Conservation (phyloP, 2,797 vertebrate genomes). For the Halcyon badia region DNA sequence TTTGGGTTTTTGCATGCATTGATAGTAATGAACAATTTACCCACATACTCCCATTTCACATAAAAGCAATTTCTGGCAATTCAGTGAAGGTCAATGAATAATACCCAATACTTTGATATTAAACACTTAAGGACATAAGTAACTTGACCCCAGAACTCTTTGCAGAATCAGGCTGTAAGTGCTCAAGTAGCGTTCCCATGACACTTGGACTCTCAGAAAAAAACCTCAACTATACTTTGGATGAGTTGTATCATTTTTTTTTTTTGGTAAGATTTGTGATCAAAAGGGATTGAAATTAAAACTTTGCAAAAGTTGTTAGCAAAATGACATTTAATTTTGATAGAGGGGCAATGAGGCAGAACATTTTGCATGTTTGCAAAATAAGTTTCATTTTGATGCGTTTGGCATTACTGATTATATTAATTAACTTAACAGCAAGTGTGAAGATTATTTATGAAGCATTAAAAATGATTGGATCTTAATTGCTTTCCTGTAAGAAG, state of each 20-base stretch:
- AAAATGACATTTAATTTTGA: slow-evolving; percentile 75
- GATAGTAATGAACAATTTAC: slow-evolving; percentile 28
- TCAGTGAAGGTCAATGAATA: slow-evolving; percentile 41
- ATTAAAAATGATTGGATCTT: slow-evolving; percentile 76
- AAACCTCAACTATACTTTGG: not conserved
- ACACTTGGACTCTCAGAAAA: not conserved
- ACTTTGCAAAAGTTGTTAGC: slow-evolving; percentile 66
- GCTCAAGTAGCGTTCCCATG: slow-evolving; percentile 2
- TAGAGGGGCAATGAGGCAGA: slow-evolving; percentile 70
- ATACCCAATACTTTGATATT: slow-evolving; percentile 38
- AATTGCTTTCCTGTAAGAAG: slow-evolving; percentile 77
- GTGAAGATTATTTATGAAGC: slow-evolving; percentile 80
- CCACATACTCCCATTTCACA: slow-evolving; percentile 5
- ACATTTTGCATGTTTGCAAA: slow-evolving; percentile 77
- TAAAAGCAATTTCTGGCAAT: slow-evolving; percentile 52
- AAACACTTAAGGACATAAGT: slow-evolving; percentile 27
- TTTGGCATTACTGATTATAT: slow-evolving; percentile 80
- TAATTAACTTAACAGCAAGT: slow-evolving; percentile 81
- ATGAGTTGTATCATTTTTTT: slow-evolving; percentile 20
- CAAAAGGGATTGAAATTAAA: slow-evolving; percentile 58
- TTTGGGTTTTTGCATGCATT: not conserved
- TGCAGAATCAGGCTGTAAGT: slow-evolving; percentile 28
- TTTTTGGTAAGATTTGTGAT: not conserved
- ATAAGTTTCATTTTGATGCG: slow-evolving; percentile 77
- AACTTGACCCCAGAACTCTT: slow-evolving; percentile 45